These are phyloP conservation scores for Calameuta pallipes DNA, from an alignment of 2,888 invertebrate species.

Conservation along the genomic window DNA sequence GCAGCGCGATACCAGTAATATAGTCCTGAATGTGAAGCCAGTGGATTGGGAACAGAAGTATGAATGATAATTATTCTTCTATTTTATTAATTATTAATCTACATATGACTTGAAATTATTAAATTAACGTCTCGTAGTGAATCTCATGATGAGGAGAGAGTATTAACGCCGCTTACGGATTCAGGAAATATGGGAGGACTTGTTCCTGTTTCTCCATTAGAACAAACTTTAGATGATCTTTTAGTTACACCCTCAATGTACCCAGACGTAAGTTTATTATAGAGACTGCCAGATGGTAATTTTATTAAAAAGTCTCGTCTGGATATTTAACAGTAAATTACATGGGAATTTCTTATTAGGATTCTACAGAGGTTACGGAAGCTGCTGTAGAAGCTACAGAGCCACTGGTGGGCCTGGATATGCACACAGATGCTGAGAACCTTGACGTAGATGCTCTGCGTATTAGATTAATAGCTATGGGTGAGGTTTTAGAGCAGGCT, in stretches of 20 bases:
- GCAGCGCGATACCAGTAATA: conserved; percentile 32
- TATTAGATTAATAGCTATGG: conserved; percentile 51
- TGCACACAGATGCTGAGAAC: conserved; percentile 44
- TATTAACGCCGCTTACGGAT: conserved; percentile 60
- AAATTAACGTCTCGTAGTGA: conserved; percentile 19
- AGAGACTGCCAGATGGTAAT: not conserved
- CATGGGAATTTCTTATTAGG: conserved; percentile 31
- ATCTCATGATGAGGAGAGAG: conserved; percentile 52
- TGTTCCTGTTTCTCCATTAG: conserved; percentile 61
- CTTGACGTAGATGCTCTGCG: conserved; percentile 52
- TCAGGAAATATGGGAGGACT: conserved; percentile 56
- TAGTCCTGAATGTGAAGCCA: conserved; percentile 36
- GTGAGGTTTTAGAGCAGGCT: conserved; percentile 58
- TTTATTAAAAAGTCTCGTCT: not conserved
- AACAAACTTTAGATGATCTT: conserved; percentile 59
- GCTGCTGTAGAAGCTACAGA: conserved; percentile 58
- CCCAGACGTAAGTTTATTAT: conserved; percentile 55
- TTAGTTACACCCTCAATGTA: conserved; percentile 60
- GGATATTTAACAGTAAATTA: not conserved
- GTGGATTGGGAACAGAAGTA: conserved; percentile 49
- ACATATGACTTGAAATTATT: conserved; percentile 1
- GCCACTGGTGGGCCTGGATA: conserved; percentile 47
- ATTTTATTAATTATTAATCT: not conserved
- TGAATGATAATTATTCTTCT: not conserved
- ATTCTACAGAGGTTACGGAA: conserved; percentile 54